Percentiles rank a stretch among this genome's conserved stretches.
These are phyloP conservation scores for Epizoanthus fatuus DNA, from an alignment of 92 coral and sea anemone genomes.

Conservation along the genomic window DNA sequence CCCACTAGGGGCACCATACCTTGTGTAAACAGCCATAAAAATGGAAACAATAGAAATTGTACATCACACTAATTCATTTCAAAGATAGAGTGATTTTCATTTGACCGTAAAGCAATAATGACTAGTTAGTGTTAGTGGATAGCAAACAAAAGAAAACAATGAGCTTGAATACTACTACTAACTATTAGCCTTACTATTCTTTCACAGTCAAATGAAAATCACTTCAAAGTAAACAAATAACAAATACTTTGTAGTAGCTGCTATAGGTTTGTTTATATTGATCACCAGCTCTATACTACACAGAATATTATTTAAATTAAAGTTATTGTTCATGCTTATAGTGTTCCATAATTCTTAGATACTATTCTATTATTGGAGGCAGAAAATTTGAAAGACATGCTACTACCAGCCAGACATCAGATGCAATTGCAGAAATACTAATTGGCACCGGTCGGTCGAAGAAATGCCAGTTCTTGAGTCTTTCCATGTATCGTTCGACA, in stretches of 20 bases:
- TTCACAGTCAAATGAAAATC: slow-evolving; percentile 31
- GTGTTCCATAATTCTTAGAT: slow-evolving; percentile 30
- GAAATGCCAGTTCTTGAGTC: slow-evolving; percentile 62
- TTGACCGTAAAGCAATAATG: slow-evolving; percentile 16
- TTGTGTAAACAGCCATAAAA: slow-evolving; percentile 6
- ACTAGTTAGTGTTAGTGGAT: slow-evolving; percentile 27
- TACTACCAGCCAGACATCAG: slow-evolving; percentile 67
- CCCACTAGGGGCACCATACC: slow-evolving; percentile 17
- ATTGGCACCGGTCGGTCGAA: slow-evolving; percentile 59
- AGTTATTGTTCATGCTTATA: slow-evolving; percentile 30
- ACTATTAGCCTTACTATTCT: slow-evolving; percentile 26
- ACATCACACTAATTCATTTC: slow-evolving; percentile 16
- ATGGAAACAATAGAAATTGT: slow-evolving; percentile 16
- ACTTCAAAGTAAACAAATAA: slow-evolving; percentile 15
- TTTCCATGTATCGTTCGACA: slow-evolving; percentile 56
- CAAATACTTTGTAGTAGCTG: slow-evolving; percentile 15
- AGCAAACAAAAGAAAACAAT: slow-evolving; percentile 35
- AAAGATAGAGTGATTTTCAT: slow-evolving; percentile 33
- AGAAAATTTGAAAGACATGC: slow-evolving; percentile 58
- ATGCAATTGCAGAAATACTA: slow-evolving; percentile 49
- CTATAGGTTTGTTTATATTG: slow-evolving; percentile 29
- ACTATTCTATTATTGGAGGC: slow-evolving; percentile 54
- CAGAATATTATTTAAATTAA: slow-evolving; percentile 27
- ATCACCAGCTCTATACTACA: slow-evolving; percentile 32
- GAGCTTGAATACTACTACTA: slow-evolving; percentile 32